phyloP scores from a whole-genome alignment of 2,113 vertebrate genomes.

The Sclerurus mexicanus region DNA sequence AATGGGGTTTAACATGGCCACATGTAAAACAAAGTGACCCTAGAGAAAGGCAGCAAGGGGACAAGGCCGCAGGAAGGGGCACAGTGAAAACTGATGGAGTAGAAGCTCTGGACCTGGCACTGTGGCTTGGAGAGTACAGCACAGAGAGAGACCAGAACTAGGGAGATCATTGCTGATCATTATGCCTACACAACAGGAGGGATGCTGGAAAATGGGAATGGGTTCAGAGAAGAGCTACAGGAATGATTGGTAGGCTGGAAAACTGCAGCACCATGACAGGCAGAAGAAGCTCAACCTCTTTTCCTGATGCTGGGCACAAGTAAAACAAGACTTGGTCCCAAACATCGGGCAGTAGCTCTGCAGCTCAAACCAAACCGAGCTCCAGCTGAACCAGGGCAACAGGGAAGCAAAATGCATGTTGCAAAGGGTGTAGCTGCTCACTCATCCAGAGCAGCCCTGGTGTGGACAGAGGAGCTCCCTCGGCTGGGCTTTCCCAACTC shows the following conservation, averaged over 20 bases:
- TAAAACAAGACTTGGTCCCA: not conserved
- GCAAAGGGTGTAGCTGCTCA: accelerated
- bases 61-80: not conserved
- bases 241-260: not conserved
- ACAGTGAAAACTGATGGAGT: not conserved
- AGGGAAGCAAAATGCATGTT: not conserved
- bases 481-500: not conserved
- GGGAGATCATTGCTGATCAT: not conserved
- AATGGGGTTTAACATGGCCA: accelerated
- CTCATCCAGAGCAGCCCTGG: not conserved
- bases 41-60: not conserved
- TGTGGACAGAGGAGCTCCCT: not conserved
- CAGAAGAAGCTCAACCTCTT: not conserved
- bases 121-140: not conserved
- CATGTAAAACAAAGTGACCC: not conserved
- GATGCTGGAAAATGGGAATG: not conserved
- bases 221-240: not conserved
- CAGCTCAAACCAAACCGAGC: not conserved
- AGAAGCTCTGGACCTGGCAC: not conserved
- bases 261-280: not conserved
- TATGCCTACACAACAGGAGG: not conserved
- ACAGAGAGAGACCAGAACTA: not conserved
- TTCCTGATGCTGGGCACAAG: not conserved
- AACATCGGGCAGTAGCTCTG: not conserved
- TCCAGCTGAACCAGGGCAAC: not conserved